These are phyloP conservation scores for Pseudomyrmex cubaensis DNA, from an alignment of 1,140 invertebrate species.

Conservation along the genomic window DNA sequence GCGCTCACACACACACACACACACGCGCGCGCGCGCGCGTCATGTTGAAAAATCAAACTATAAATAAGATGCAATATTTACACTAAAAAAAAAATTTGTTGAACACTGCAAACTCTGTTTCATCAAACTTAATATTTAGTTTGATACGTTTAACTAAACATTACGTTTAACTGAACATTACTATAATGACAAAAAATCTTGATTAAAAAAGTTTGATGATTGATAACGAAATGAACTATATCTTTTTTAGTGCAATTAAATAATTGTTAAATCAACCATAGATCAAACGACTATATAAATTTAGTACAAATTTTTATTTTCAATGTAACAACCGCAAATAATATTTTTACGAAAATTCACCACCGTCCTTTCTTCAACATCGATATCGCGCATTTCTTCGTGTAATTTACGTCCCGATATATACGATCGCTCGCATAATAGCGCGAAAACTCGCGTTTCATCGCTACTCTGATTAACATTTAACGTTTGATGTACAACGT, in stretches of 20 bases:
- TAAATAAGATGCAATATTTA: slow-evolving; percentile 27
- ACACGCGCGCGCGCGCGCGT: neutral
- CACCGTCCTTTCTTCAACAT: neutral
- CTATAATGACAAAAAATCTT: too few relatives aligned
- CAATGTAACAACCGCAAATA: slow-evolving; percentile 17
- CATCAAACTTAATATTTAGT: too few relatives aligned
- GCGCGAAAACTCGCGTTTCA: slow-evolving; percentile 42
- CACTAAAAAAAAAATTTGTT: too few relatives aligned
- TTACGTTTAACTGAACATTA: too few relatives aligned
- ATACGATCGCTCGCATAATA: slow-evolving; percentile 34
- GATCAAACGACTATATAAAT: too few relatives aligned
- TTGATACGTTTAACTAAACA: too few relatives aligned
- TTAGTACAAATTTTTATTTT: too few relatives aligned
- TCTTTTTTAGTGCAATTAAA: too few relatives aligned
- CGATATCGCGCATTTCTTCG: neutral
- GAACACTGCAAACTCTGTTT: too few relatives aligned
- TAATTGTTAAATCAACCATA: too few relatives aligned
- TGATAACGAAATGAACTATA: too few relatives aligned
- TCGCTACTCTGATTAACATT: slow-evolving; percentile 36
- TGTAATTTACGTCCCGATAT: slow-evolving; percentile 30
- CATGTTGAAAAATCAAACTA: slow-evolving; percentile 29
- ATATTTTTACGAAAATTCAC: slow-evolving; percentile 14
- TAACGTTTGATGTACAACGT: slow-evolving; percentile 3
- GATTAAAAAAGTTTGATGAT: too few relatives aligned
- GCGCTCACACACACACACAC: neutral